These are phyloP conservation scores for Liodrosophila aerea DNA, from an alignment of 2,888 invertebrate species.

Conservation along the genomic window DNA sequence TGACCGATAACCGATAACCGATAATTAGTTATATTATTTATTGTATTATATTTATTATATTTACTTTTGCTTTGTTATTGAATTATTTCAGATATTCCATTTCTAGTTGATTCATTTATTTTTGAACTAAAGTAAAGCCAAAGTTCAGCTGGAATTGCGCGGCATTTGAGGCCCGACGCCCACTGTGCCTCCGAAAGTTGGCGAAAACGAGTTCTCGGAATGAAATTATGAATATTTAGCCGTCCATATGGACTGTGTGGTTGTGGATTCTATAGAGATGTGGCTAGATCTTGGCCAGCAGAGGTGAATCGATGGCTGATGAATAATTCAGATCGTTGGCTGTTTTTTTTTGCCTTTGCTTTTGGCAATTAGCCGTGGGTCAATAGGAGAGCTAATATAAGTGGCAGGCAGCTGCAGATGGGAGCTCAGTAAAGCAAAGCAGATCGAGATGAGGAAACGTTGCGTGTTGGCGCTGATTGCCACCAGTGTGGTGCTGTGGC, in stretches of 20 bases:
- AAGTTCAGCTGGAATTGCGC: too few relatives aligned
- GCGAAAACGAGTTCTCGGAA: slow-evolving; percentile 51
- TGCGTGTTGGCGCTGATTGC: slow-evolving; percentile 47
- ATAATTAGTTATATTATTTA: too few relatives aligned
- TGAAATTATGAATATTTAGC: slow-evolving; percentile 36
- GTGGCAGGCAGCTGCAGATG: slow-evolving; percentile 34
- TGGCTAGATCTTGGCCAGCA: slow-evolving; percentile 2
- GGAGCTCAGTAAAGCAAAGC: slow-evolving; percentile 52
- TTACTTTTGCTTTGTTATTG: too few relatives aligned
- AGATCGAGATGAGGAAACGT: slow-evolving; percentile 60
- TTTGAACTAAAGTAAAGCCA: too few relatives aligned
- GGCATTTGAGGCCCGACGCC: too few relatives aligned
- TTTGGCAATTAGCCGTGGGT: slow-evolving; percentile 67
- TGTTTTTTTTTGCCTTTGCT: background rate
- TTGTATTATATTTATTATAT: too few relatives aligned
- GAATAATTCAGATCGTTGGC: slow-evolving; percentile 61
- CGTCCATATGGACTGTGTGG: slow-evolving; percentile 4
- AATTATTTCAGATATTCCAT: too few relatives aligned
- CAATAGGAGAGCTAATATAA: slow-evolving; percentile 78
- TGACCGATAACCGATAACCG: too few relatives aligned
- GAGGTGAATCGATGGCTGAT: slow-evolving; percentile 31
- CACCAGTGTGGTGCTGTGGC: slow-evolving; percentile 19
- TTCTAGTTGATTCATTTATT: too few relatives aligned
- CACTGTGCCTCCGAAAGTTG: slow-evolving; percentile 33
- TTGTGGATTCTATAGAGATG: slow-evolving; percentile 1